Evolutionary conservation across 2,888 invertebrate genomes (phyloP), one percentile per base, ranked within the genome.

Genomic region (Parascotia fuliginaria): DNA sequence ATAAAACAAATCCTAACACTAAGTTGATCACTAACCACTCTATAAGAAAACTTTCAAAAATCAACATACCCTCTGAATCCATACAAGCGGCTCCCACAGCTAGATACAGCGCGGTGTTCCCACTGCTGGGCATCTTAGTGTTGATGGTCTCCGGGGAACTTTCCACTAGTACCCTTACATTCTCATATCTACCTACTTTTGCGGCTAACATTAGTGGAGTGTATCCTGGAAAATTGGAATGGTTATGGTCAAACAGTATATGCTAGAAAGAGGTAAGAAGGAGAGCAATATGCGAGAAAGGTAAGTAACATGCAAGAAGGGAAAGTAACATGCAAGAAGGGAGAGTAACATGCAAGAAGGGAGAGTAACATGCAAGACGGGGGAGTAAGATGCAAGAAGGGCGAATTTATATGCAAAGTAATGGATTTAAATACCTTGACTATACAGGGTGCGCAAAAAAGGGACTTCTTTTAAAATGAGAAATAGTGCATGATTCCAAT

Each of bases 121-220:
- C 93, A 49, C 87, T 79, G 43, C 82, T 92, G 33, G 89, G 86
- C 79, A 87, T 88, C 15, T 60, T 57, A 0, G 76, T 38, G 63
- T 93, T 89, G 0, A 86, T 55, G 0, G 80, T 63, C 1, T 69
- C 45, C 0, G 89, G 85, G 0, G 77, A 70, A 0, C 74, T 68
- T 0, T 79, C 68, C 0, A 87, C 43, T 1, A 93, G 55, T 0
- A 80, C 33, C 9, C 74, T 55, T 0, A 89, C 92, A 32, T 84
- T 85, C 1, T 77, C 75, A 15, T 78, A 72, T 4, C 66, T 66
- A 0, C 86, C 85, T 1, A 78, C 49, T 28, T 79, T 78, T 36
- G 88, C 81, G 0, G 92, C 89, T 22, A 90, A 22, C 87, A 93
- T 93, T 0, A 93, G 69, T 0, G 93, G 89, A 0, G 90, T 93